Percentiles rank a stretch among this genome's conserved stretches.
These are phyloP conservation scores for Salmo trutta DNA, from an alignment of 2,797 vertebrate genomes.

Conservation along the genomic window DNA sequence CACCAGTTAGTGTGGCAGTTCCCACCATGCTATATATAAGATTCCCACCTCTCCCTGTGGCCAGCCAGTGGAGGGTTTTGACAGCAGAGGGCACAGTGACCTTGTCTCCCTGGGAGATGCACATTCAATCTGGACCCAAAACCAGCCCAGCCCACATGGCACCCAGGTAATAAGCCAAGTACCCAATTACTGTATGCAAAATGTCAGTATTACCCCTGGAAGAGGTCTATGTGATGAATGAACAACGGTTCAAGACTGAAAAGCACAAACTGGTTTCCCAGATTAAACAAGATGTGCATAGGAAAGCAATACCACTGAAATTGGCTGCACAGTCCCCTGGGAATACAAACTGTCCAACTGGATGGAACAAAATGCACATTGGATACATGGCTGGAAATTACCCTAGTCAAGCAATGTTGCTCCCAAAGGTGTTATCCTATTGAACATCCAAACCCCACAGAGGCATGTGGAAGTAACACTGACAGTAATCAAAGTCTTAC, in stretches of 20 bases:
- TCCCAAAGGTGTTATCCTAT: neutral
- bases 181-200: neutral
- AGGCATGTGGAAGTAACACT: neutral
- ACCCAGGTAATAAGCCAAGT: constrained; percentile 5
- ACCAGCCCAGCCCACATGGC: constrained; percentile 17
- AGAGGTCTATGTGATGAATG: constrained; percentile 14
- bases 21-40: constrained; percentile 76
- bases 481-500: constrained; percentile 50
- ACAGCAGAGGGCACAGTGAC: constrained; percentile 77
- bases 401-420: neutral
- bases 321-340: neutral
- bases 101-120: constrained; percentile 67
- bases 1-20: constrained; percentile 66
- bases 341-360: neutral
- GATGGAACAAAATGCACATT: neutral
- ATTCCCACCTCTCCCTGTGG: constrained; percentile 18
- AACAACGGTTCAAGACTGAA: neutral
- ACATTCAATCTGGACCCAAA: constrained; percentile 62
- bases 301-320: neutral
- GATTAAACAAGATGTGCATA: neutral
- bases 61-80: constrained; percentile 67
- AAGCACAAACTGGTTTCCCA: neutral
- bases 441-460: neutral
- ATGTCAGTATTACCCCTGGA: neutral
- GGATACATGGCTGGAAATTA: neutral